phyloP scores from a whole-genome alignment of 2,888 invertebrate genomes.

The Panopea generosa region DNA sequence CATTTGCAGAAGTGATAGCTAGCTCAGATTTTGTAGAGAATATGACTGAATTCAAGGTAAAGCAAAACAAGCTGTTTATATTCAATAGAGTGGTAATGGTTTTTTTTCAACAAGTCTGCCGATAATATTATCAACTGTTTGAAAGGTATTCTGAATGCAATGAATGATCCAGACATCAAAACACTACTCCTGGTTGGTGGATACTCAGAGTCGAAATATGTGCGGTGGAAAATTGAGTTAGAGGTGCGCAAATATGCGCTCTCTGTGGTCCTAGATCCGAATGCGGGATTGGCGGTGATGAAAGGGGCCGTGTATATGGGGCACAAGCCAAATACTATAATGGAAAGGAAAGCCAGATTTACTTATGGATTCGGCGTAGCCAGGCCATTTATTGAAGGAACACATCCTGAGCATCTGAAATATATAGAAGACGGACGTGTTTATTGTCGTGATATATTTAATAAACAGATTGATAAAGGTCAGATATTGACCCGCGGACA shows the following conservation, averaged over 20 bases:
- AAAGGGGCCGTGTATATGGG: constrained; percentile 16
- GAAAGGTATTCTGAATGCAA: not conserved
- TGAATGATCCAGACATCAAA: not conserved
- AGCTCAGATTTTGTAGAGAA: too few species aligned
- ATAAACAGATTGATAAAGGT: constrained; percentile 15
- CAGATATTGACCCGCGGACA: constrained; percentile 13
- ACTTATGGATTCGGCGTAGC: not conserved
- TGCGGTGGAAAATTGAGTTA: not conserved
- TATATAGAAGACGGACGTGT: not conserved
- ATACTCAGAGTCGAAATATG: constrained; percentile 2
- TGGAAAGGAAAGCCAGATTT: constrained; percentile 2
- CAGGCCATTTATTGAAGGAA: not conserved
- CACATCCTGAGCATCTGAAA: constrained; percentile 7
- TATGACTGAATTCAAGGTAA: too few species aligned
- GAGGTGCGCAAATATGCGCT: not conserved
- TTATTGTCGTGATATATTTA: constrained; percentile 1
- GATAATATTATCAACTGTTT: not conserved
- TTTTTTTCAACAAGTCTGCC: not conserved
- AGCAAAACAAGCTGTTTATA: too few species aligned
- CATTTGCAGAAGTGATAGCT: too few species aligned
- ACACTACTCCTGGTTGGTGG: constrained; percentile 9
- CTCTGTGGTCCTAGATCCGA: not conserved
- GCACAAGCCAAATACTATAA: not conserved
- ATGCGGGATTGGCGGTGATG: constrained; percentile 19
- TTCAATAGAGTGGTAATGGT: too few species aligned